Evolutionary conservation across 92 coral and sea anemone species (phyloP).

Genomic region (Palythoa grandis): DNA sequence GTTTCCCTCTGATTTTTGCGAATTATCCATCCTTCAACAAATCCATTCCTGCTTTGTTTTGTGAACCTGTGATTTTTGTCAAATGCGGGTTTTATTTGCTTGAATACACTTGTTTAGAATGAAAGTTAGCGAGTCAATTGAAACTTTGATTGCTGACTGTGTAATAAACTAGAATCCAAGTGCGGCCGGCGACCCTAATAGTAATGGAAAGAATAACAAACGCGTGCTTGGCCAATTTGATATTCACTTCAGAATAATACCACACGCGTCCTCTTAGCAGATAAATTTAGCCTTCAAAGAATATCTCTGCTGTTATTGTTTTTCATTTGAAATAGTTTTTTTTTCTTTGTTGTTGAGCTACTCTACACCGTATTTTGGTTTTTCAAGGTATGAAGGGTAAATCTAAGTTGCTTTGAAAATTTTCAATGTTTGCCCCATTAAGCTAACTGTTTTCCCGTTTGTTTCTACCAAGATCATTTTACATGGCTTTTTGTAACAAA

Average conservation of each 20-base stretch:
- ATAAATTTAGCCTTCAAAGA: constrained; percentile 17
- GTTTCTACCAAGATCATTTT: constrained; percentile 16
- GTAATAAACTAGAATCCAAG: constrained; percentile 15
- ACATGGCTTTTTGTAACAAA: constrained; percentile 13
- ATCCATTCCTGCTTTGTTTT: constrained; percentile 5
- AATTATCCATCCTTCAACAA: constrained; percentile 3
- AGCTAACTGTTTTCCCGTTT: constrained; percentile 15
- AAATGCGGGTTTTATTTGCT: constrained; percentile 36
- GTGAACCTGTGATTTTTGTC: constrained; percentile 10
- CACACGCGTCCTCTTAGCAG: constrained; percentile 36
- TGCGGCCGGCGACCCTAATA: constrained; percentile 10
- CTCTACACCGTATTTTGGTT: neutral
- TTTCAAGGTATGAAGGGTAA: neutral
- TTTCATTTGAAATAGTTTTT: constrained; percentile 12
- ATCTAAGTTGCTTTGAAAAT: constrained; percentile 3
- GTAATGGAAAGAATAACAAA: neutral
- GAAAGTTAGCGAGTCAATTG: constrained; percentile 22
- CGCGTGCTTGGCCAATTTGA: constrained; percentile 23
- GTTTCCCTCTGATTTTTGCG: constrained; percentile 22
- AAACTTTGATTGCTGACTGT: neutral
- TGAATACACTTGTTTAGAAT: constrained; percentile 16
- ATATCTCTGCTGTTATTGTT: constrained; percentile 25
- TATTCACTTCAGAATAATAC: constrained; percentile 45
- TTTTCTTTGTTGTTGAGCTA: neutral
- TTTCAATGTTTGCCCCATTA: constrained; percentile 5